Conservation (phyloP, 2,113 vertebrate species). For the Ptyas mucosa region DNA sequence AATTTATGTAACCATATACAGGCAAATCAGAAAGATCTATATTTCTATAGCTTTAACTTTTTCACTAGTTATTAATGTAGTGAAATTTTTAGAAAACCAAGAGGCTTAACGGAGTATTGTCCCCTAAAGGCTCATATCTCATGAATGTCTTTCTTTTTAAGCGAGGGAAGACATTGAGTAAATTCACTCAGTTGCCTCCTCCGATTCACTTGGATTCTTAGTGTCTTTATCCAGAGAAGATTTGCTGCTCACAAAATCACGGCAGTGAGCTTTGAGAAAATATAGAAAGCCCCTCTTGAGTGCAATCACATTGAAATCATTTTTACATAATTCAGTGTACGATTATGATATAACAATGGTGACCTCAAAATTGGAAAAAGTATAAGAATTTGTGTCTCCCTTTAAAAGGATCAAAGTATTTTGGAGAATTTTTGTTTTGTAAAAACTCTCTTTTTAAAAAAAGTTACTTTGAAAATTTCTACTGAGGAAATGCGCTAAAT, state of each 20-base stretch:
- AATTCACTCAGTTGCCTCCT: background rate
- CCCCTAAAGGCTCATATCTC: background rate
- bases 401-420: background rate
- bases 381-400: background rate
- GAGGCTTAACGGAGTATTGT: too few species aligned
- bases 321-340: background rate
- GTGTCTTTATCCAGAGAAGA: background rate
- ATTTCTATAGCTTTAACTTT: background rate
- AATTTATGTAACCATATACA: constrained; percentile 1
- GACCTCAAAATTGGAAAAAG: background rate
- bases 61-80: background rate
- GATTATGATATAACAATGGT: background rate
- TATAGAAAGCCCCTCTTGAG: background rate
- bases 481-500: background rate
- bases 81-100: constrained; percentile 30
- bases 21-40: constrained; percentile 18
- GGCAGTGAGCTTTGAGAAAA: background rate
- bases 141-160: background rate
- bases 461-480: background rate
- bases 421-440: background rate
- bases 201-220: background rate
- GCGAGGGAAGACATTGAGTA: background rate
- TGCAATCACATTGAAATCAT: background rate
- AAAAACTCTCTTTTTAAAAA: background rate
- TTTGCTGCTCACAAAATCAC: background rate